phyloP scores from a whole-genome alignment of 1,140 invertebrate genomes.

The Ceratosolen fusciceps region DNA sequence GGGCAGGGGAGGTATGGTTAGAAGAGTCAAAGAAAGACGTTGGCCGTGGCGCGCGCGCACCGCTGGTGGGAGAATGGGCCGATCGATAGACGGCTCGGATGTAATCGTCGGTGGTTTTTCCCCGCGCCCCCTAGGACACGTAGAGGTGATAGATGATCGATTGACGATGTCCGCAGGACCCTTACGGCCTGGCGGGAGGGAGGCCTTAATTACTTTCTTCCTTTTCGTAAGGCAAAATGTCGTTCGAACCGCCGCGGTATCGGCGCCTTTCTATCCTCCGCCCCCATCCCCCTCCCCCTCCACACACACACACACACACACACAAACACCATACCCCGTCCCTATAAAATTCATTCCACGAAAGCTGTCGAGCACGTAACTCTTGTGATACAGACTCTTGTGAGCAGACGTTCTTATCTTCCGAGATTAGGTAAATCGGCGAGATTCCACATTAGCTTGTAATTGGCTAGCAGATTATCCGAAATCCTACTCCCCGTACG shows the following conservation, averaged over 20 bases:
- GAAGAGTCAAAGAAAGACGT: constrained; percentile 26
- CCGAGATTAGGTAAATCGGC: too few relatives aligned
- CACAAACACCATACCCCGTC: too few relatives aligned
- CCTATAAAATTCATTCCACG: too few relatives aligned
- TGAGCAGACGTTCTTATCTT: too few relatives aligned
- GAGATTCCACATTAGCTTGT: too few relatives aligned
- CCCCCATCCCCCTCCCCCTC: neutral
- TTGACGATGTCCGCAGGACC: neutral
- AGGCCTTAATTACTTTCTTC: too few relatives aligned
- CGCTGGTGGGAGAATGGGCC: constrained; percentile 23
- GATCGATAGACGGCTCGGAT: constrained; percentile 22
- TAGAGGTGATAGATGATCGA: neutral
- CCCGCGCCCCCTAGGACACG: neutral
- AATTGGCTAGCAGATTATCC: too few relatives aligned
- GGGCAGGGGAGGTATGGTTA: neutral
- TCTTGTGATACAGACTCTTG: too few relatives aligned
- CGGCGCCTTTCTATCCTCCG: neutral
- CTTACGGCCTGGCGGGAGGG: too few relatives aligned
- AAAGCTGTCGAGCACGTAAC: too few relatives aligned
- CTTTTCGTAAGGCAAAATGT: too few relatives aligned
- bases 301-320: neutral
- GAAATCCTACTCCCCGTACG: too few relatives aligned
- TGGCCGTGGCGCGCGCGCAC: neutral
- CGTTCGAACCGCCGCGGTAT: neutral
- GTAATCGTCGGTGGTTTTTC: neutral